These are phyloP conservation scores for Tetanocera ferruginea DNA, from an alignment of 2,888 invertebrate genomes.

Conservation along the genomic window DNA sequence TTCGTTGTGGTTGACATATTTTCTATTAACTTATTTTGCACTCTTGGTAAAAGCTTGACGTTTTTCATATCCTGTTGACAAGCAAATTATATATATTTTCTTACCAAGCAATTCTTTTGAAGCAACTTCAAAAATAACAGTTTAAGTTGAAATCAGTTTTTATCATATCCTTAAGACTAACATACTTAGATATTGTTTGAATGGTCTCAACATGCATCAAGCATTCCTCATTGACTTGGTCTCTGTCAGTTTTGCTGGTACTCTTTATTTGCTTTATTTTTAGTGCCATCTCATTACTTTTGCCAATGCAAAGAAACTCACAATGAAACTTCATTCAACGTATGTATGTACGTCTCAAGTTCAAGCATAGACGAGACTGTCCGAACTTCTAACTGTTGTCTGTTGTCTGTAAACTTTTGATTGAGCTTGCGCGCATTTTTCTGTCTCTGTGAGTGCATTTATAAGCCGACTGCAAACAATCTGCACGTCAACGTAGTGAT, in stretches of 20 bases:
- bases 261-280: neutral
- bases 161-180: constrained; percentile 3
- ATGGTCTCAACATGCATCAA: neutral
- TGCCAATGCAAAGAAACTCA: no score
- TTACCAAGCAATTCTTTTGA: constrained; percentile 1
- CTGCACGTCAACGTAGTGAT: neutral
- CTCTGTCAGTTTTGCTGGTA: neutral
- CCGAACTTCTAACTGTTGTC: neutral
- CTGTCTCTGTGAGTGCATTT: constrained; percentile 14
- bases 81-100: constrained; percentile 17
- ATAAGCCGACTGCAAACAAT: constrained; percentile 14
- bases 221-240: constrained; percentile 4
- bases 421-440: neutral
- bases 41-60: no score
- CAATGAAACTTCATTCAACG: no score
- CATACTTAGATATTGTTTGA: neutral
- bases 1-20: no score
- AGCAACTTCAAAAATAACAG: neutral
- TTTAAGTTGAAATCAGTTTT: constrained; percentile 11
- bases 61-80: constrained; percentile 1
- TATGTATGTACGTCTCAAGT: no score
- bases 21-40: no score
- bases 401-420: neutral
- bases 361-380: no score
- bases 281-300: neutral